Conservation (phyloP, 2,113 vertebrate species). For the Hemichromis elongatus region DNA sequence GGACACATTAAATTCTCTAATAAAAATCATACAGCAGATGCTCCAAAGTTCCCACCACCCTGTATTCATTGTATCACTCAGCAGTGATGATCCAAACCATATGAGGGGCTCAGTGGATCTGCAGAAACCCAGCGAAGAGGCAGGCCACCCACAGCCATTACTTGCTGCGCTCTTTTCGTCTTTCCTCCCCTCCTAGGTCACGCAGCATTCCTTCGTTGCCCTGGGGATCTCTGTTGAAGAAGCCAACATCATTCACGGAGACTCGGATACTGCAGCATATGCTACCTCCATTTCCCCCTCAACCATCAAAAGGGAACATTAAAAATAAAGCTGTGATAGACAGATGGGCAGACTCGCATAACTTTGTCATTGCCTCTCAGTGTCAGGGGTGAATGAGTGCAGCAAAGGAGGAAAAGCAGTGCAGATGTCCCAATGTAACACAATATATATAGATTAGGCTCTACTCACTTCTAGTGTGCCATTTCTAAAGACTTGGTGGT, state of each 20-base stretch:
- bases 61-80: constrained; percentile 55
- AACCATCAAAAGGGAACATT: constrained; percentile 55
- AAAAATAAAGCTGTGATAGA: constrained; percentile 35
- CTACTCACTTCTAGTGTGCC: not conserved
- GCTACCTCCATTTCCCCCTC: constrained; percentile 49
- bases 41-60: constrained; percentile 27
- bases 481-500: not conserved
- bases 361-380: constrained; percentile 41
- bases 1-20: constrained; percentile 9
- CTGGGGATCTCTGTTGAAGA: constrained; percentile 54
- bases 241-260: constrained; percentile 57
- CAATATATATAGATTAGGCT: not conserved
- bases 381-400: constrained; percentile 55
- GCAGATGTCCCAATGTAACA: constrained; percentile 38
- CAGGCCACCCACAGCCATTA: constrained; percentile 65
- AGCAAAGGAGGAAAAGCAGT: constrained; percentile 6
- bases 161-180: constrained; percentile 17
- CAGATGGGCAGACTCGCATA: constrained; percentile 52
- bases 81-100: constrained; percentile 67
- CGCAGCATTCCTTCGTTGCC: constrained; percentile 64
- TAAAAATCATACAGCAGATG: constrained; percentile 30
- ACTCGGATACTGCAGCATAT: constrained; percentile 53
- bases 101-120: constrained; percentile 62
- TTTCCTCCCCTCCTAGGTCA: constrained; percentile 52
- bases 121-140: constrained; percentile 47